Conservation (phyloP, 2,113 vertebrate genomes). For the Desmodus rotundus region DNA sequence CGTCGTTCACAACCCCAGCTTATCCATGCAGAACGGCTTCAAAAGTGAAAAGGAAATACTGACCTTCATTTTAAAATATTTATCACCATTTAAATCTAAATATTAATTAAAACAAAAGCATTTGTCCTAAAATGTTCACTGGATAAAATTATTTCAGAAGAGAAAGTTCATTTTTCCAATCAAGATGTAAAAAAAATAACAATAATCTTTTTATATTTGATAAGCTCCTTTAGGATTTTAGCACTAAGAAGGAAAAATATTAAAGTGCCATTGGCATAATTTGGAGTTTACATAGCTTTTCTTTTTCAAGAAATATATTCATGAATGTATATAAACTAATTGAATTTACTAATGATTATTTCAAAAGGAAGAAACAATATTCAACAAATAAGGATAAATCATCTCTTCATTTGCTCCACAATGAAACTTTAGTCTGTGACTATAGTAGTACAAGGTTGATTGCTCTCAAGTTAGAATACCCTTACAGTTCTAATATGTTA, state of each 20-base stretch:
- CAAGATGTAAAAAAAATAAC: neutral
- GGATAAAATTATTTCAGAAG: neutral
- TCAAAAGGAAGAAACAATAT: neutral
- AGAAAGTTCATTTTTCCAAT: neutral
- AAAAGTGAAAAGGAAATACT: neutral
- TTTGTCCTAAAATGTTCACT: accelerated
- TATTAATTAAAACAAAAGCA: neutral
- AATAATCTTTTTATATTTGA: neutral
- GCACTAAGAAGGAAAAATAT: neutral
- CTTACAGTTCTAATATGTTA: neutral
- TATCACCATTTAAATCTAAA: neutral
- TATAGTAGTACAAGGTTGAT: neutral
- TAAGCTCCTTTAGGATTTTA: neutral
- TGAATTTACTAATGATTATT: neutral
- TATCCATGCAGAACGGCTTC: neutral
- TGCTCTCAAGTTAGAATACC: neutral
- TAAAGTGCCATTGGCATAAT: neutral
- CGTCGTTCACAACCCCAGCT: neutral
- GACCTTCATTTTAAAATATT: neutral
- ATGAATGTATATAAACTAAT: neutral
- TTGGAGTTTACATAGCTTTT: neutral
- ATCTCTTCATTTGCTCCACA: neutral
- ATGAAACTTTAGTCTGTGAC: neutral
- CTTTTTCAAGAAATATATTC: neutral
- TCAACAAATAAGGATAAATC: neutral